phyloP scores from a whole-genome alignment of 2,113 vertebrate species.

The Elgaria multicarinata region DNA sequence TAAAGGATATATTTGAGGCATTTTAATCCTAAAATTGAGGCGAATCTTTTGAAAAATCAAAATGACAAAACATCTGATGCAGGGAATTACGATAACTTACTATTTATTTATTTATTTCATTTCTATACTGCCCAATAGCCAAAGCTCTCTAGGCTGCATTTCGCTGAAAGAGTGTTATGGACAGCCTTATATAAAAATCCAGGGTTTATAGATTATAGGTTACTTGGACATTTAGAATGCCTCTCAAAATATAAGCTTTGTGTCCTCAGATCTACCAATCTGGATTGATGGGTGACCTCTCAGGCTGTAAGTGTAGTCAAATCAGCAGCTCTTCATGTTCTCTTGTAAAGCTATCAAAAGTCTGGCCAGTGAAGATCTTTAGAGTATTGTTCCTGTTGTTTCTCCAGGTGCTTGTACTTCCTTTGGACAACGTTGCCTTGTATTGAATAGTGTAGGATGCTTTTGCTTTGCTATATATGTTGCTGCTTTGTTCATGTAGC shows the following conservation, averaged over 20 bases:
- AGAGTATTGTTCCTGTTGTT: slow-evolving; percentile 31
- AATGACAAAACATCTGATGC: background rate
- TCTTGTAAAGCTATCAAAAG: background rate
- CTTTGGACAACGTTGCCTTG: background rate
- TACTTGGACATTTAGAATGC: background rate
- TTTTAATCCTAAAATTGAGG: slow-evolving; percentile 8
- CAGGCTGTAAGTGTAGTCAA: background rate
- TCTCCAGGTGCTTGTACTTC: background rate
- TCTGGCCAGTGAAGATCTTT: slow-evolving; percentile 29
- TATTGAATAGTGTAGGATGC: slow-evolving; percentile 13
- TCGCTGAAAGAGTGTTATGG: slow-evolving; percentile 1
- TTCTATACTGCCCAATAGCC: too few species aligned
- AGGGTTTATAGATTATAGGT: slow-evolving; percentile 13
- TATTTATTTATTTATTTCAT: too few species aligned
- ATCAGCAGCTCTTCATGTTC: background rate
- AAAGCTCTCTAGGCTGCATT: too few species aligned
- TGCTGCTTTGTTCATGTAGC: slow-evolving; percentile 24
- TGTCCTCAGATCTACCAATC: slow-evolving; percentile 67
- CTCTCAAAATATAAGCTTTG: slow-evolving; percentile 41
- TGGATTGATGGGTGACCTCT: slow-evolving; percentile 22
- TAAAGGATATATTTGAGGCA: slow-evolving; percentile 6
- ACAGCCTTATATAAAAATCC: background rate
- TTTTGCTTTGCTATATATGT: slow-evolving; percentile 62
- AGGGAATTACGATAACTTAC: background rate
- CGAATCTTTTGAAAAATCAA: slow-evolving; percentile 2